Evolutionary conservation across 2,888 invertebrate species (phyloP).

Genomic region (Trilocha varians): DNA sequence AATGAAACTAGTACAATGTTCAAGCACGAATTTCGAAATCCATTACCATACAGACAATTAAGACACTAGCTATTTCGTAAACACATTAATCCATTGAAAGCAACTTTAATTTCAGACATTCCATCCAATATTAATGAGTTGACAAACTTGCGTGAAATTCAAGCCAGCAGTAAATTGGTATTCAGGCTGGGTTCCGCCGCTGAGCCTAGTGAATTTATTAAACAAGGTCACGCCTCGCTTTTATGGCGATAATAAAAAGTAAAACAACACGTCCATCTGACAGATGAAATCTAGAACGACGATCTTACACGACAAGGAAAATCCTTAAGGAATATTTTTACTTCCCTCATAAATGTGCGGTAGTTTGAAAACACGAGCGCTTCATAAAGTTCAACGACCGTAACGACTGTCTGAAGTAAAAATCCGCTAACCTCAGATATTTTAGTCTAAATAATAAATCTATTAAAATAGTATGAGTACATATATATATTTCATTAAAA

Average conservation of each 20-base stretch:
- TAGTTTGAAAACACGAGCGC: too few relatives aligned
- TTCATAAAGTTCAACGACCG: too few relatives aligned
- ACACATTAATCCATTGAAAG: constrained; percentile 10
- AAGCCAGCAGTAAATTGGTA: constrained; percentile 25
- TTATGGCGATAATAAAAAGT: constrained; percentile 59
- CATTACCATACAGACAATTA: background rate
- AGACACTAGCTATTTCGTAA: background rate
- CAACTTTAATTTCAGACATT: constrained; percentile 5
- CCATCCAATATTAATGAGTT: constrained; percentile 6
- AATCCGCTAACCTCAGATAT: too few relatives aligned
- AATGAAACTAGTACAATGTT: background rate
- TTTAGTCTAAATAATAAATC: too few relatives aligned
- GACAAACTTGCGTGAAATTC: constrained; percentile 15
- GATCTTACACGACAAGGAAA: constrained; percentile 28
- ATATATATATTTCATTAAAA: too few relatives aligned
- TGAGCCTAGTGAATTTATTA: constrained; percentile 34
- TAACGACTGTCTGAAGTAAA: too few relatives aligned
- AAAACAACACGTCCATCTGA: constrained; percentile 57
- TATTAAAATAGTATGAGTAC: too few relatives aligned
- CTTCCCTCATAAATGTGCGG: background rate
- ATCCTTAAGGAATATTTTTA: constrained; percentile 3
- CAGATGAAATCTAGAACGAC: constrained; percentile 56
- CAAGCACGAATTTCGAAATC: background rate
- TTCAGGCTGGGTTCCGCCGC: constrained; percentile 29
- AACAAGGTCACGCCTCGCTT: constrained; percentile 49